A percentile compares a stretch with the other conserved stretches of the same genome.
Evolutionary conservation across 1,140 invertebrate genomes (phyloP).

Genomic region (Sinonovacula constricta): DNA sequence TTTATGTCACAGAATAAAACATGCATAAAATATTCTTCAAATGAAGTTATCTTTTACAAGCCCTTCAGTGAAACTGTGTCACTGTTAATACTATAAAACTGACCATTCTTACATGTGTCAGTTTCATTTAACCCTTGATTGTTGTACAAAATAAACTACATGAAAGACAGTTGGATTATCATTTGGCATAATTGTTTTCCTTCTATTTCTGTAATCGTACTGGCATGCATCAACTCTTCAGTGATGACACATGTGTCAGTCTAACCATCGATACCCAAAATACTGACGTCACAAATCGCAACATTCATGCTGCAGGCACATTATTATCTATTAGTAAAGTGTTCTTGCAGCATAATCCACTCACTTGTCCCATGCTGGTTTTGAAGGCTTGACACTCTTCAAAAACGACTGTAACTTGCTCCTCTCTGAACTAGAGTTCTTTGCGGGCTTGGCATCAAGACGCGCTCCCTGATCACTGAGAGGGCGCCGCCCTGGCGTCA

Average conservation of each 20-base stretch:
- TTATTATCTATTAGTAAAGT: not conserved
- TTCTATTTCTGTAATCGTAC: no score
- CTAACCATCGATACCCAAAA: no score
- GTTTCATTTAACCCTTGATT: not conserved
- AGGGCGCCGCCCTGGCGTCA: constrained; percentile 47
- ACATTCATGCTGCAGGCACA: not conserved
- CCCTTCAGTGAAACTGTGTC: no score
- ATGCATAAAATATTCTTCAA: not conserved
- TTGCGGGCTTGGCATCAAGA: constrained; percentile 4
- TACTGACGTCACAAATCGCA: not conserved
- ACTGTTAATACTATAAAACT: no score
- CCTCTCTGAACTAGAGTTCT: constrained; percentile 1
- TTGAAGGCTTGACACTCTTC: constrained; percentile 62
- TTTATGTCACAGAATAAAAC: not conserved
- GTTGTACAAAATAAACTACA: not conserved
- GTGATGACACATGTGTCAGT: no score
- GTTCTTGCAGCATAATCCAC: not conserved
- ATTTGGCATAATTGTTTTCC: not conserved
- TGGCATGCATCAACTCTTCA: no score
- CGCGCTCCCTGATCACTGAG: constrained; percentile 63
- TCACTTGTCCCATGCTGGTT: constrained; percentile 59
- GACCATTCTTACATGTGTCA: not conserved
- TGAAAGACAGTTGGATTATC: not conserved
- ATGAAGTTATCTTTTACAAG: not conserved
- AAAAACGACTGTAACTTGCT: constrained; percentile 55